Base-by-base conservation (phyloP, 1,140 invertebrate species). In the Sycophaga agraensis region DNA sequence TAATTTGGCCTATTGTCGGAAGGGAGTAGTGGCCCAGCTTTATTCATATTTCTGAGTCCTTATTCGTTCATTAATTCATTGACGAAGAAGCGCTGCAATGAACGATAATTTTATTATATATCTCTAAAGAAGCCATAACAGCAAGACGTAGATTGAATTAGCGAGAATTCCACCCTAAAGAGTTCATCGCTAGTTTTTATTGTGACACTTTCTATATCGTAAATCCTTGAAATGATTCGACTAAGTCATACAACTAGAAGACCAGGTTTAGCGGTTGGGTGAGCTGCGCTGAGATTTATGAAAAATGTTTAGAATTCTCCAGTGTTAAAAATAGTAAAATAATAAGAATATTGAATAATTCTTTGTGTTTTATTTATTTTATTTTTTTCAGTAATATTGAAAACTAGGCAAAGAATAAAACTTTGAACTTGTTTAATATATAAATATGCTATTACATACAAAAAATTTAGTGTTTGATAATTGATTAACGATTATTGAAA, bases 191-290 rank as follows among this genome's bases (percentile, higher is more conserved):
- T 43, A 59, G 31, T 34, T 17, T 51, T 43, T 34, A 51, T 40
- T 34, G 1, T 17, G 12, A 21, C 42, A 59, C 12, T 6, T 40
- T 45, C 48, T 59, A 51, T 8, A 12, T 46, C 11, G 22, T 53
- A 12, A 59, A 45, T 46, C 31, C 53, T 26, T 26, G 19, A 49
- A 49, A 40, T 59, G 34, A 60, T 39, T 19, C 40, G 49, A 60
- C 39, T 60, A 60, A 45, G 31, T 40, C 43, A 28, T 62, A 56
- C 24, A 62, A 62, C 37, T 62, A 62, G 45, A 62, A 62, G 51
- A 62, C 53, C 51, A 56, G 14, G 50, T 24, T 50, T 62, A 62
- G 35, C 31, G 14, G 4, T 55, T 49, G 39, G 26, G 19, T 16
- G 53, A 62, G 45, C 53, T 62, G 45, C 28, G n/a, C 24, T 48